phyloP scores from a whole-genome alignment of 2,888 invertebrate species.

The Agrilus biguttatus region DNA sequence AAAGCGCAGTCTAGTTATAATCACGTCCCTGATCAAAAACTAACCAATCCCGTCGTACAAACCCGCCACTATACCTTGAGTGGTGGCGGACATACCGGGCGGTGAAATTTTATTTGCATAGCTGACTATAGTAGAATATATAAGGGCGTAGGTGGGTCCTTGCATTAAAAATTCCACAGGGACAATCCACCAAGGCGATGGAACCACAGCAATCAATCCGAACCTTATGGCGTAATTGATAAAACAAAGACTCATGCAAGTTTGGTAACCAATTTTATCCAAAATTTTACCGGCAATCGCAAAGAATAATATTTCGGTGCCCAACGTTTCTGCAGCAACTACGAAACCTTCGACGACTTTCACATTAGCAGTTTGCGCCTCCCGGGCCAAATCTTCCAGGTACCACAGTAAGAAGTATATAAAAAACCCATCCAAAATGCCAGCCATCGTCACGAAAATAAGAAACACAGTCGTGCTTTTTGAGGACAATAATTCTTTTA shows the following conservation, averaged over 20 bases:
- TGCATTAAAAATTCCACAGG: conserved; percentile 68
- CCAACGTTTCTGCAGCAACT: conserved; percentile 64
- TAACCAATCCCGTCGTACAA: conserved; percentile 74
- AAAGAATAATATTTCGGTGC: conserved; percentile 68
- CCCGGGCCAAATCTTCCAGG: conserved; percentile 57
- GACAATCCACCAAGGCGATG: conserved; percentile 71
- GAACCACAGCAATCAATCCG: conserved; percentile 58
- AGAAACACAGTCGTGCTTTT: conserved; percentile 58
- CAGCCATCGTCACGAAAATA: conserved; percentile 45
- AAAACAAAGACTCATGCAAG: conserved; percentile 64
- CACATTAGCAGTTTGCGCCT: conserved; percentile 46
- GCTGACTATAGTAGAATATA: conserved; percentile 67
- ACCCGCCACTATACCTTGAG: conserved; percentile 77
- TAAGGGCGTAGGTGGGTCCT: conserved; percentile 76
- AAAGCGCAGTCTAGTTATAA: too few species aligned
- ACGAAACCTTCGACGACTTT: conserved; percentile 69
- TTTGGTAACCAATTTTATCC: conserved; percentile 61
- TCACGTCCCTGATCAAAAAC: too few species aligned
- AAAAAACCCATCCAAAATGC: conserved; percentile 54
- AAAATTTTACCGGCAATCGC: conserved; percentile 64
- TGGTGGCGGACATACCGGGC: conserved; percentile 62
- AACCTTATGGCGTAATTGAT: conserved; percentile 62
- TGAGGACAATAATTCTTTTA: conserved; percentile 45
- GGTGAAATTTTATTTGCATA: conserved; percentile 41
- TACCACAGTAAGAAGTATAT: conserved; percentile 69